Conservation (phyloP, 2,888 invertebrate species). For the Rosalia funebris region DNA sequence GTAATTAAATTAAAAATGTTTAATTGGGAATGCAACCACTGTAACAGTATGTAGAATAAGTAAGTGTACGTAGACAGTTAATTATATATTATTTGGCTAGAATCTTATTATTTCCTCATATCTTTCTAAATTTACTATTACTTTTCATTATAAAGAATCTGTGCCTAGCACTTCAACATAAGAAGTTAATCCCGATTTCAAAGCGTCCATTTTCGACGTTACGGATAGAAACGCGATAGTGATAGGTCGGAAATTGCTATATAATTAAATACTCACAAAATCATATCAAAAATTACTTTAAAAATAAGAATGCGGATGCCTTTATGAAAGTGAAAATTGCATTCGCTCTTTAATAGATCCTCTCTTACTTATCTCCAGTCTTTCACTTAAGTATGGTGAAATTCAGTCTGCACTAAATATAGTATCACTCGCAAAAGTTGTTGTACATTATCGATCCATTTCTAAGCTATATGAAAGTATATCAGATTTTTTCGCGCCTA, state of each 20-base stretch:
- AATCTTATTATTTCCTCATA: background rate
- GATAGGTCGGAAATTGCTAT: too few species aligned
- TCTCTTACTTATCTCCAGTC: background rate
- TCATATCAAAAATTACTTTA: too few species aligned
- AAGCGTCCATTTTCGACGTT: too few species aligned
- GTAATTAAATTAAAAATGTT: background rate
- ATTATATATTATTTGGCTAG: background rate
- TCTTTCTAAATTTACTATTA: too few species aligned
- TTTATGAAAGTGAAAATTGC: background rate
- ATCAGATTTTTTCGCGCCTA: slow-evolving; percentile 1
- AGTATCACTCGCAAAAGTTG: background rate
- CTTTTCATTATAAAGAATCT: too few species aligned
- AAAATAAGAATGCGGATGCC: background rate
- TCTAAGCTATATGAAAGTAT: background rate
- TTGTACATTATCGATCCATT: background rate
- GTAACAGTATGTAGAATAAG: background rate
- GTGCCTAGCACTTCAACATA: too few species aligned
- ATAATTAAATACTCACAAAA: too few species aligned
- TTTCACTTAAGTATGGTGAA: background rate
- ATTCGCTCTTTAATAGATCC: background rate
- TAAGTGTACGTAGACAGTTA: background rate
- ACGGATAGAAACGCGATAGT: too few species aligned
- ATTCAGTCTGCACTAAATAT: background rate
- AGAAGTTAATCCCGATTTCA: too few species aligned
- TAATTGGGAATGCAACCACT: background rate